Conservation (phyloP, 2,888 invertebrate genomes). For the Parthenolecanium corni region DNA sequence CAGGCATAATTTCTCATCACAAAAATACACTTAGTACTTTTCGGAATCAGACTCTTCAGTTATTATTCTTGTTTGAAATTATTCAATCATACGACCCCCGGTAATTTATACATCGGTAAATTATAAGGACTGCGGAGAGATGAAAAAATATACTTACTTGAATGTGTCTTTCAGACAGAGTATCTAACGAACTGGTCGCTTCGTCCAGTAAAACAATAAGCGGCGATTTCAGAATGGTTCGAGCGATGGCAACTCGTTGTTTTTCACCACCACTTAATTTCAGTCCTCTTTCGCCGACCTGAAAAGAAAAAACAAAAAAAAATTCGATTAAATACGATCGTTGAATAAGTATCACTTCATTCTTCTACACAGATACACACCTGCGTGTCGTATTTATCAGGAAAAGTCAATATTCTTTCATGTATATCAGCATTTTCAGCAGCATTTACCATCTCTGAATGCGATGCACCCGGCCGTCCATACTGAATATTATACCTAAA, state of each 20-base stretch:
- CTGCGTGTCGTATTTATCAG: constrained; percentile 44
- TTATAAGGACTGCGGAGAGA: too few relatives aligned
- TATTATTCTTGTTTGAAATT: too few relatives aligned
- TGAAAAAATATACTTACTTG: too few relatives aligned
- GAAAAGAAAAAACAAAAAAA: background rate
- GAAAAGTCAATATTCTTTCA: constrained; percentile 78
- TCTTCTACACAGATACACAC: constrained; percentile 9
- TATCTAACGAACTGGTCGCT: constrained; percentile 90
- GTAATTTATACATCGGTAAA: too few relatives aligned
- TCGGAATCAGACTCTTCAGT: too few relatives aligned
- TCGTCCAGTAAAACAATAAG: constrained; percentile 85
- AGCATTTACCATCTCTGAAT: constrained; percentile 75
- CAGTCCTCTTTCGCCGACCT: constrained; percentile 88
- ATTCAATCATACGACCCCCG: too few relatives aligned
- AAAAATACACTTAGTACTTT: too few relatives aligned
- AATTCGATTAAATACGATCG: background rate
- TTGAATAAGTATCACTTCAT: background rate
- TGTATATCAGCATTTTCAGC: constrained; percentile 91
- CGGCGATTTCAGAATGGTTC: constrained; percentile 86
- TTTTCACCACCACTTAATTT: constrained; percentile 95
- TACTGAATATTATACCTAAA: constrained; percentile 85
- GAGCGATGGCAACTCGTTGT: constrained; percentile 91
- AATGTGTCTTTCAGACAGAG: constrained; percentile 84
- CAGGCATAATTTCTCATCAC: too few relatives aligned
- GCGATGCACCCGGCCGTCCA: constrained; percentile 63